phyloP scores from a whole-genome alignment of 2,797 vertebrate genomes.

The Eurystomus glaucurus region DNA sequence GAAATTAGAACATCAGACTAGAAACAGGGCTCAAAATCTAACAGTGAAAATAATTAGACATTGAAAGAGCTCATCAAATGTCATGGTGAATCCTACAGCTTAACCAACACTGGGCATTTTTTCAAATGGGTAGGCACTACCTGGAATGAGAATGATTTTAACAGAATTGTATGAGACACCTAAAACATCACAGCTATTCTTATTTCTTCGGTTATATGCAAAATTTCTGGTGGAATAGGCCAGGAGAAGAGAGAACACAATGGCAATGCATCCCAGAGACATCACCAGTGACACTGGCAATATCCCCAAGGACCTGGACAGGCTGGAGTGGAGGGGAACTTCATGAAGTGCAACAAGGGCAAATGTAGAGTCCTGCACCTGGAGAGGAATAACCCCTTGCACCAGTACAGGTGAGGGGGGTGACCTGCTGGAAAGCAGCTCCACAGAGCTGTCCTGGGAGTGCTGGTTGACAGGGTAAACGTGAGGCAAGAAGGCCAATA shows the following conservation, averaged over 20 bases:
- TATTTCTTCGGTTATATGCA: background rate
- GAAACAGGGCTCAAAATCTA: background rate
- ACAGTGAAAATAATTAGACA: background rate
- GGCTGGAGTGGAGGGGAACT: no score
- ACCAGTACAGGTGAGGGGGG: no score
- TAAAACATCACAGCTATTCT: background rate
- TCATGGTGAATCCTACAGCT: background rate
- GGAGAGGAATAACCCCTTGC: no score
- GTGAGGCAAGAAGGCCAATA: no score
- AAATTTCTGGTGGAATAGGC: background rate
- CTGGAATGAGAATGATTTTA: background rate
- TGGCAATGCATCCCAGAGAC: background rate
- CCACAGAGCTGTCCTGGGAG: no score
- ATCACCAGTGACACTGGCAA: background rate
- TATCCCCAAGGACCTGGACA: background rate
- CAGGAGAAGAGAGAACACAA: background rate
- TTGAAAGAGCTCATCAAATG: background rate
- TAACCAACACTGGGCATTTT: no score
- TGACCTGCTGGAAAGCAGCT: no score
- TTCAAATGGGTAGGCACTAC: background rate
- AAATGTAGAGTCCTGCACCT: no score
- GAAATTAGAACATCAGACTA: background rate
- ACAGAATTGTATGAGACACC: background rate
- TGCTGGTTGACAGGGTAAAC: no score
- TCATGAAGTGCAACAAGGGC: no score